phyloP scores from a whole-genome alignment of 2,113 vertebrate genomes.

The Passer domesticus region DNA sequence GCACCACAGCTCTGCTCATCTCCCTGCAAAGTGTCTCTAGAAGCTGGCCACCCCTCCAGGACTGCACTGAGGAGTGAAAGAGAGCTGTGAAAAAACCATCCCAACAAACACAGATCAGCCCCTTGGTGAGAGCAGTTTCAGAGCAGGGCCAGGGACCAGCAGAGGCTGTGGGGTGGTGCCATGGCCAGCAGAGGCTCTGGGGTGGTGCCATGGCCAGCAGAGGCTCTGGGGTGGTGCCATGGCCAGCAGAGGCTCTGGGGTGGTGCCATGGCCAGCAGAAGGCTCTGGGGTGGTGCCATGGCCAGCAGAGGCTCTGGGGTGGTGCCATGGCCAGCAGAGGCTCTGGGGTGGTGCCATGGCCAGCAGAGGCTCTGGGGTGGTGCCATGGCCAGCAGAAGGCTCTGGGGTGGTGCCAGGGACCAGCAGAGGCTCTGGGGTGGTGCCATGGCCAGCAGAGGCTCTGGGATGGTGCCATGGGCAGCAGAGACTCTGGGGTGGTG shows the following conservation, averaged over 20 bases:
- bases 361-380: too few relatives aligned
- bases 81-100: not conserved
- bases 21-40: not conserved
- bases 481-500: too few relatives aligned
- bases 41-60: not conserved
- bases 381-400: too few relatives aligned
- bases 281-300: too few relatives aligned
- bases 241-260: too few relatives aligned
- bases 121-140: not conserved
- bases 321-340: not conserved
- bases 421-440: not conserved
- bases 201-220: too few relatives aligned
- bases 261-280: too few relatives aligned
- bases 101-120: not conserved
- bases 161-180: not conserved
- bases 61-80: not conserved
- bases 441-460: too few relatives aligned
- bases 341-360: accelerated
- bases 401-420: not conserved
- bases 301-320: too few relatives aligned
- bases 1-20: accelerated
- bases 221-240: too few relatives aligned
- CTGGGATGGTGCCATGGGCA: too few relatives aligned
- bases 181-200: too few relatives aligned
- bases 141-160: not conserved